Conservation (phyloP, 1,140 invertebrate genomes). For the Campoletis sonorensis region DNA sequence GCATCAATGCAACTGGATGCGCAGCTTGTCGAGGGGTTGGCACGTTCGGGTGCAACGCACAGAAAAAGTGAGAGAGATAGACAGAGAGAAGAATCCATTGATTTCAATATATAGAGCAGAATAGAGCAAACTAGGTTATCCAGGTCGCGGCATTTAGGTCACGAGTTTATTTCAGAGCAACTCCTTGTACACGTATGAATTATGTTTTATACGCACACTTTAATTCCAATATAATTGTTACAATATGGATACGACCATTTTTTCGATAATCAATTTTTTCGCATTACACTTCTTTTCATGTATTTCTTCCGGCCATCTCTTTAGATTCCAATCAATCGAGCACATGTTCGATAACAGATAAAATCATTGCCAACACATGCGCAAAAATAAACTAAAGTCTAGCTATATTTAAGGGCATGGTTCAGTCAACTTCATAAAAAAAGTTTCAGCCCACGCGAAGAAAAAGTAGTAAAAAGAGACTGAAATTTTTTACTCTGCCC, state of each 20-base stretch:
- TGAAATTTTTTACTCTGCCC: too few species aligned
- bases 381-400: too few species aligned
- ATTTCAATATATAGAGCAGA: background rate
- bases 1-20: background rate
- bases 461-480: too few species aligned
- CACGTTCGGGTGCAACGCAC: background rate
- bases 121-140: conserved; percentile 3
- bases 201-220: background rate
- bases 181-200: background rate
- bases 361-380: background rate
- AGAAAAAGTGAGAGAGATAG: background rate
- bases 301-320: background rate
- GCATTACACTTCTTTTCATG: background rate
- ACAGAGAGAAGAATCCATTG: background rate
- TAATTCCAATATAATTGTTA: background rate
- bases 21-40: background rate
- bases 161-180: conserved; percentile 7
- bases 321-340: background rate
- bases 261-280: background rate
- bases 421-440: too few species aligned
- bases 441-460: too few species aligned
- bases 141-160: conserved; percentile 4
- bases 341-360: background rate
- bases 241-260: background rate
- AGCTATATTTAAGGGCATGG: too few species aligned